Evolutionary conservation across 2,888 invertebrate genomes (phyloP), one percentile per base, ranked within the genome.

Genomic region (Shargacucullia verbasci): DNA sequence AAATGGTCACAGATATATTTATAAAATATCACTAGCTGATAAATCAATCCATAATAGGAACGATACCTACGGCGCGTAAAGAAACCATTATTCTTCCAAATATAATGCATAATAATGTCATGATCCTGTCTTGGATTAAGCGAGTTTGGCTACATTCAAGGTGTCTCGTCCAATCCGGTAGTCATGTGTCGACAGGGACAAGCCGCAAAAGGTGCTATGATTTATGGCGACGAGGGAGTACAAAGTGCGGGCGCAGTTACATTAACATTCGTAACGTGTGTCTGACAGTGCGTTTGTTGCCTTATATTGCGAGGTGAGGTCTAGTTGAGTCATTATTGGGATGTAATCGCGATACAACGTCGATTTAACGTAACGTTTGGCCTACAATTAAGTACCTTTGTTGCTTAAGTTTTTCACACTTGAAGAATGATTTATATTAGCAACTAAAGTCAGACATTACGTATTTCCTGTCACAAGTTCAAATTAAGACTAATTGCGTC

Each of bases 201-300:
- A 71, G 66, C 84, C 83, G 79, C 83, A 84, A 88, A 89, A 87
- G 88, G 87, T 83, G 77, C 77, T 81, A 81, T 86, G 87, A 89
- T 87, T 87, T 88, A 88, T 86, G 73, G 75, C 66, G 61, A 60
- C 53, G 35, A 46, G 67, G 66, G 57, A 70, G 65, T 61, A 62
- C 59, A 58, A 52, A 61, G 41, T 40, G 50, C 66, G 56, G 55
- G 52, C 64, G 47, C 67, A 61, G 60, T 47, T 34, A 63, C 78
- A 86, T 87, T 88, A 85, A 73, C 77, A 89, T 89, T 88, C 88
- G 79, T 60, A 64, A 59, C 80, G 81, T 84, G 84, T 54, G 49
- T 44, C 56, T 49, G 55, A 38, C 55, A 41, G 49, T 76, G 59
- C 73, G 72, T 52, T 61, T 47, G 72, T 34, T 54, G 58, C 70